Conservation (phyloP, 2,797 vertebrate species). For the Philypnodon macrostomus region DNA sequence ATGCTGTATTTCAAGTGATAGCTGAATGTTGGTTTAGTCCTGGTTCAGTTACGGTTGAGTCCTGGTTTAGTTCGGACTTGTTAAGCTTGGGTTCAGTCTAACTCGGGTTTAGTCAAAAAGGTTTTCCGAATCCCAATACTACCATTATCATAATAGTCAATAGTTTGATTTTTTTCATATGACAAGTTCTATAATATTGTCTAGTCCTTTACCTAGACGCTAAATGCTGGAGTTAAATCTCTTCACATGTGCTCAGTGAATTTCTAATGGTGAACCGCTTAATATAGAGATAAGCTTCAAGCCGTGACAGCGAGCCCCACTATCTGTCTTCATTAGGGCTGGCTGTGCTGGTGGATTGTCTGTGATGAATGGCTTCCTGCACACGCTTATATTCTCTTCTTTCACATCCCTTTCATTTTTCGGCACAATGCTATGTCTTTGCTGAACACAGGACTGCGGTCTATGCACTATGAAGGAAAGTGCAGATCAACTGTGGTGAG, state of each 20-base stretch:
- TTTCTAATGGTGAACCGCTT: constrained; percentile 40
- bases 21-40: no score
- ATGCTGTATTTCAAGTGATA: no score
- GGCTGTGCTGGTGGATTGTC: constrained; percentile 33
- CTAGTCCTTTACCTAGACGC: constrained; percentile 15
- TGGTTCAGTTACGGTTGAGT: no score
- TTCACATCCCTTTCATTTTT: constrained; percentile 28
- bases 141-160: no score
- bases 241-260: constrained; percentile 24
- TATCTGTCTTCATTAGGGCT: constrained; percentile 62
- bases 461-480: neutral
- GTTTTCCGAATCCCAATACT: no score
- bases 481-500: neutral
- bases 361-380: constrained; percentile 57
- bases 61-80: no score
- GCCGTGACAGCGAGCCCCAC: constrained; percentile 31
- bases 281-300: constrained; percentile 48
- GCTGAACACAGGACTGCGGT: neutral
- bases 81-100: no score
- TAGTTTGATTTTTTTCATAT: no score
- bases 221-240: constrained; percentile 48
- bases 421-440: constrained; percentile 6
- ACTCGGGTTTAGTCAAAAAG: no score
- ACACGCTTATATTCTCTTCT: constrained; percentile 11
- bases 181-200: no score